phyloP scores from a whole-genome alignment of 2,888 invertebrate species.

The Ceraclea dissimilis region DNA sequence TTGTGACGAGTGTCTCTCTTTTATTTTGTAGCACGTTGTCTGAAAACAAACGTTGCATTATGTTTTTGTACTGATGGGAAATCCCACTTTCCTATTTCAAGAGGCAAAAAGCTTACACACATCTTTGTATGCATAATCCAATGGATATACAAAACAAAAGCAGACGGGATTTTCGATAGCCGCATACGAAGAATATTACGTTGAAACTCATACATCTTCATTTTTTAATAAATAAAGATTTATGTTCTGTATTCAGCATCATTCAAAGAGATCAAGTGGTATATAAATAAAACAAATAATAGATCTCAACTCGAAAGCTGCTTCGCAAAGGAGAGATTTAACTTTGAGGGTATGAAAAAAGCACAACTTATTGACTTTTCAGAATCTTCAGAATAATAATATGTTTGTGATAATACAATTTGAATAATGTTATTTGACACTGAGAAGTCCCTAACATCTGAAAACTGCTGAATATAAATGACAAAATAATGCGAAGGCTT shows the following conservation, averaged over 20 bases:
- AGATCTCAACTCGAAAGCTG: too few relatives aligned
- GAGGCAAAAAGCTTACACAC: neutral
- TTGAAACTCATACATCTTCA: neutral
- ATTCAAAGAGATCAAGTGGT: neutral
- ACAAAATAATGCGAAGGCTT: too few relatives aligned
- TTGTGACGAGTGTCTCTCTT: neutral
- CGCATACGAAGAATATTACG: neutral
- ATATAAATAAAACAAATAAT: neutral
- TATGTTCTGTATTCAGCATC: neutral
- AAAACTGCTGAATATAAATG: too few relatives aligned
- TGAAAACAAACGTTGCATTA: slow-evolving; percentile 1
- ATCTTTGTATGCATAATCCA: neutral
- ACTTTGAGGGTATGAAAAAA: too few relatives aligned
- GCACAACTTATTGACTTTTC: too few relatives aligned
- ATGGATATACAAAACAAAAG: neutral
- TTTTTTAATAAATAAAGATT: neutral
- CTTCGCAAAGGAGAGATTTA: too few relatives aligned
- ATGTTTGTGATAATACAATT: too few relatives aligned
- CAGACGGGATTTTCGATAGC: neutral
- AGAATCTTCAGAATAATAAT: too few relatives aligned
- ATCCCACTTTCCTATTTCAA: neutral
- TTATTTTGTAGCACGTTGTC: neutral
- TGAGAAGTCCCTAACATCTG: too few relatives aligned
- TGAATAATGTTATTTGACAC: too few relatives aligned
- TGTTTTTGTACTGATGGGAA: neutral